Evolutionary conservation across 2,888 invertebrate species (phyloP), one percentile per base, ranked within the genome.

Genomic region (Hypolimnas misippus): DNA sequence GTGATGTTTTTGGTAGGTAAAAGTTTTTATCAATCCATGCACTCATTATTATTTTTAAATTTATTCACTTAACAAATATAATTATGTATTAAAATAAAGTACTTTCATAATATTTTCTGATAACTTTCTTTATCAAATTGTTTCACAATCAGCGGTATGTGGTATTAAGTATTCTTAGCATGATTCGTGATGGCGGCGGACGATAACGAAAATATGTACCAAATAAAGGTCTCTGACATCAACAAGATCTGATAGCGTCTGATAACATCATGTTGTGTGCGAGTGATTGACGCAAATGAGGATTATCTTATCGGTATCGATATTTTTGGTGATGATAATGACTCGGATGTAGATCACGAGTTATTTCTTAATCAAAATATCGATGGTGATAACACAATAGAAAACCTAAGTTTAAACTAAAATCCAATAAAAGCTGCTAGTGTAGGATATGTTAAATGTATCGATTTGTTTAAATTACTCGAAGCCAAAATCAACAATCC

Each of bases 171-270:
- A 60, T 53, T 60, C 55, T 35, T 46, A 49, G 35, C 49, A 29
- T 50, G 53, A 54, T 54, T 59, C 46, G 62, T 64, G 53, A 65
- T 52, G 29, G 53, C 54, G 17, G 54, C 51, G 42, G 19, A 46
- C 19, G 70, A 71, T 70, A 67, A 60, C 53, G 29, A 62, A 58
- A 69, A 62, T 62, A 62, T 69, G 68, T 55, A 75, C 74, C 66
- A 74, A 63, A 74, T 74, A 73, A 69, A 73, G 73, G 70, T 73
- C 66, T 69, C 59, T 72, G 74, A 73, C 76, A 72, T 75, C 73
- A 70, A 66, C 63, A 58, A 57, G 46, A 63, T 57, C 58, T 57
- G 61, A 71, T 62, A 64, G 42, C 64, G 65, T 54, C 53, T 57
- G 74, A 76, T 77, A 75, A 70, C 40, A 50, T 46, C 54, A 40